A percentile compares a stretch with the other conserved stretches of the same genome.
Conservation (phyloP, 2,888 invertebrate genomes). For the Diarsia mendica region DNA sequence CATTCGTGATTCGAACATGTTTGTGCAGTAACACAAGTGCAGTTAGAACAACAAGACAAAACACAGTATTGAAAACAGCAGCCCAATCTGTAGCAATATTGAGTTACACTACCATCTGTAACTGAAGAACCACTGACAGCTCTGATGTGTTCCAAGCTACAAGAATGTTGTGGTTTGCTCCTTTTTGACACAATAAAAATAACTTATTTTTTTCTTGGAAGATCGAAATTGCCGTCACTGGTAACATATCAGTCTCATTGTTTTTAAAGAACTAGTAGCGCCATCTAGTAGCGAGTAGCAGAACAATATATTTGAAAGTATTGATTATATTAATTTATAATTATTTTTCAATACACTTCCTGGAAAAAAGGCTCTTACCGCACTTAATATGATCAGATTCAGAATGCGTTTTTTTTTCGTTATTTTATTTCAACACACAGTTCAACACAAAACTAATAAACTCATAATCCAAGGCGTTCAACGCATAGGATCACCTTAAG, state of each 20-base stretch:
- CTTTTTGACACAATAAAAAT: slow-evolving; percentile 32
- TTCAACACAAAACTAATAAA: too few species aligned
- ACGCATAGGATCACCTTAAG: too few species aligned
- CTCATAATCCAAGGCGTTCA: too few species aligned
- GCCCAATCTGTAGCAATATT: slow-evolving; percentile 63
- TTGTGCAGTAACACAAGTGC: slow-evolving; percentile 62
- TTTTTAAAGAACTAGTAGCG: slow-evolving; percentile 16
- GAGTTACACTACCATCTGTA: slow-evolving; percentile 62
- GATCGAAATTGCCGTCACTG: not conserved
- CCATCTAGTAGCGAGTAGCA: slow-evolving; percentile 67
- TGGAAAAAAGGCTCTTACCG: too few species aligned
- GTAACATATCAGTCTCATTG: too few species aligned
- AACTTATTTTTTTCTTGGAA: not conserved
- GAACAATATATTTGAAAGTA: not conserved
- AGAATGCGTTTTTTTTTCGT: too few species aligned
- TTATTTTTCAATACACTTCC: too few species aligned
- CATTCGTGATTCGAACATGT: slow-evolving; percentile 46
- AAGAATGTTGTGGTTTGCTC: slow-evolving; percentile 24
- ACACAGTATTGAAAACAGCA: slow-evolving; percentile 71
- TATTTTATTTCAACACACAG: too few species aligned
- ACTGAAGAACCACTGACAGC: slow-evolving; percentile 53
- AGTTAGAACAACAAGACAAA: slow-evolving; percentile 68
- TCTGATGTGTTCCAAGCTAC: slow-evolving; percentile 48
- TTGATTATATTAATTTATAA: not conserved
- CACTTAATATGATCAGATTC: too few species aligned